Base-by-base conservation (phyloP, 2,797 vertebrate genomes). In the Galaxias olidus region DNA sequence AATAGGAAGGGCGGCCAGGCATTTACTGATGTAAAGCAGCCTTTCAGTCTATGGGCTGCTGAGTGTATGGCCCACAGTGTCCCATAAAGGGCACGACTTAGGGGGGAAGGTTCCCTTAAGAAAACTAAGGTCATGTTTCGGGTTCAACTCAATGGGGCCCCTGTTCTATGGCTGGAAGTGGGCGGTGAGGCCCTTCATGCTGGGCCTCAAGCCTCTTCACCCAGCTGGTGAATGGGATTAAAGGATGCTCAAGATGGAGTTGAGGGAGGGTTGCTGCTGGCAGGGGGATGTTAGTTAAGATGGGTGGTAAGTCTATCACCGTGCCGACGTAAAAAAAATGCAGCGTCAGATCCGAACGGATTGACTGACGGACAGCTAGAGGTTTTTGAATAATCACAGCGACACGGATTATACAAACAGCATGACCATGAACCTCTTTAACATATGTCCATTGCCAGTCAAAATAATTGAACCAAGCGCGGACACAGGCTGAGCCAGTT, bases 51-150 rank as follows among this genome's bases (percentile, higher is more conserved):
- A 19, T 49, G 45, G 11, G 14, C 13, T 48, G 30, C 30, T 30
- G 30, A 30, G 30, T 30, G 19, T 60, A n/a, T 47, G 10, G 30
- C 47, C 30, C 50, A 7, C 5, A 5, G 40, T 19, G n/a, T 13
- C 43, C 60, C 15, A 45, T 19, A 52, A 50, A 63, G 40, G 40
- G 47, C 50, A 13, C n/a, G 43, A 9, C 59, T 50, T 17, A 42
- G 59, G 42, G 15, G 14, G 44, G 43, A 20, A 41, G 47, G 20
- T 17, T 15, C 30, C 59, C 18, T 61, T 4, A 61, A 20, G 58
- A 20, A 60, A 61, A 46, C 9, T 1, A 18, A 61, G 20, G 46
- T 14, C 59, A 48, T n/a, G 46, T 61, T 61, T 61, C 11, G 46
- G 59, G 46, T 20, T 20, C 0, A 8, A 15, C 15, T 61, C 18